Percentiles rank a stretch among this genome's conserved stretches.
Evolutionary conservation across 30 jellyfish, hydroid and myxozoan species (phyloP).

Genomic region (Hydra vulgaris): DNA sequence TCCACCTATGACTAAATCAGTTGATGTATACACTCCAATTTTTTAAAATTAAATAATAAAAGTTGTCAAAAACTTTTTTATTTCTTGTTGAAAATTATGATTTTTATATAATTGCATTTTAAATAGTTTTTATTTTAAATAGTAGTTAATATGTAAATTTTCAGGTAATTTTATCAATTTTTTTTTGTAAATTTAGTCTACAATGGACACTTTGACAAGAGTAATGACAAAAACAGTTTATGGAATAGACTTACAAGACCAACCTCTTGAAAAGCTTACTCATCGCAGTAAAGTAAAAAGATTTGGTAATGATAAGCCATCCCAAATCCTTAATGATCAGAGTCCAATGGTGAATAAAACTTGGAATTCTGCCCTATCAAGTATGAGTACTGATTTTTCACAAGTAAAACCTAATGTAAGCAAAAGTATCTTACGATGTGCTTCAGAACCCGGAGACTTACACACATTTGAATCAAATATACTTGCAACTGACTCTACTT

Average conservation of each 20-base stretch:
- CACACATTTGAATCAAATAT: not conserved
- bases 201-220: slow-evolving; percentile 80
- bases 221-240: slow-evolving; percentile 78
- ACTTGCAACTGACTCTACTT: not conserved
- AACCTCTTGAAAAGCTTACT: slow-evolving; percentile 75
- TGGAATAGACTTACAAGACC: slow-evolving; percentile 66
- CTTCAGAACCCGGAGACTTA: slow-evolving; percentile 36
- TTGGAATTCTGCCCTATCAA: not conserved
- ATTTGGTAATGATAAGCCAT: slow-evolving; percentile 49
- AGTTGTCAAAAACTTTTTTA: too few relatives aligned
- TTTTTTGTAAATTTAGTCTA: slow-evolving; percentile 33
- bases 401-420: not conserved
- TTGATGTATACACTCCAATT: too few relatives aligned
- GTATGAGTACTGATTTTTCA: not conserved
- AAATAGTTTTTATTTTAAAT: not conserved
- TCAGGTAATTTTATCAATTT: not conserved
- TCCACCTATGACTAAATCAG: too few relatives aligned
- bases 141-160: not conserved
- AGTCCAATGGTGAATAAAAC: slow-evolving; percentile 1
- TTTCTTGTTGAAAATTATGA: too few relatives aligned
- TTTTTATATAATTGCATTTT: not conserved
- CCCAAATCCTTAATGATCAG: slow-evolving; percentile 9
- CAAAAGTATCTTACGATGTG: slow-evolving; percentile 38
- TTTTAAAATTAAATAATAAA: too few relatives aligned
- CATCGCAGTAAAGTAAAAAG: slow-evolving; percentile 63